Percentiles rank a stretch among this genome's conserved stretches.
phyloP scores from a whole-genome alignment of 2,797 vertebrate genomes.

The Eulemur mongoz region DNA sequence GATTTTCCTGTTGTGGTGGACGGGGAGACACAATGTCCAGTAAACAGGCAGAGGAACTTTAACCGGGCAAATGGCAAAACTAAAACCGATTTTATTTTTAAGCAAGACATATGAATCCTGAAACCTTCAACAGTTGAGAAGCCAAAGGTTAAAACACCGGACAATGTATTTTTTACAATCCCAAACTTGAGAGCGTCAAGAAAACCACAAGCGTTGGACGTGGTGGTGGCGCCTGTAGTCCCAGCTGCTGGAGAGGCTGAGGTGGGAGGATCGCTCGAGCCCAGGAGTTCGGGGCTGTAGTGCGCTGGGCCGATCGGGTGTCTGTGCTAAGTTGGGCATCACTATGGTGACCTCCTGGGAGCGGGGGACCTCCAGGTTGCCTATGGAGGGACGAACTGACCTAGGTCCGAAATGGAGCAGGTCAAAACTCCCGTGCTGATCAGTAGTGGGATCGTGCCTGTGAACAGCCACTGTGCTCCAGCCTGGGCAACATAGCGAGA shows the following conservation, averaged over 20 bases:
- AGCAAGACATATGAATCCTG: not conserved
- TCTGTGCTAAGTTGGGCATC: no score
- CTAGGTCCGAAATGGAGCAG: no score
- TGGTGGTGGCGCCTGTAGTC: not conserved
- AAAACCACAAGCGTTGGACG: not conserved
- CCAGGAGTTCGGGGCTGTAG: not conserved
- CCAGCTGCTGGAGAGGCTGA: not conserved
- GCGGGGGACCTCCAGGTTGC: no score
- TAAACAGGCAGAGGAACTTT: not conserved
- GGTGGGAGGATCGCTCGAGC: not conserved
- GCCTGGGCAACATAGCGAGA: no score
- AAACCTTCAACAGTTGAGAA: not conserved
- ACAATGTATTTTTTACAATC: not conserved
- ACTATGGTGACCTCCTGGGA: no score
- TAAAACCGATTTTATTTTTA: not conserved
- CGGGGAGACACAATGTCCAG: rapidly evolving
- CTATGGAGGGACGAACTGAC: no score
- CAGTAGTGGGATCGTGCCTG: no score
- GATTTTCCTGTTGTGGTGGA: not conserved
- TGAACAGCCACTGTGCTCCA: no score
- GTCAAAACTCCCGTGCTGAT: no score
- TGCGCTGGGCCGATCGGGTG: rapidly evolving
- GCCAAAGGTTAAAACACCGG: not conserved
- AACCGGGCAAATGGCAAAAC: not conserved
- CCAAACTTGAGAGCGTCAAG: not conserved